Conservation (phyloP, 2,888 invertebrate genomes). For the Cryptocheilus praepositus region DNA sequence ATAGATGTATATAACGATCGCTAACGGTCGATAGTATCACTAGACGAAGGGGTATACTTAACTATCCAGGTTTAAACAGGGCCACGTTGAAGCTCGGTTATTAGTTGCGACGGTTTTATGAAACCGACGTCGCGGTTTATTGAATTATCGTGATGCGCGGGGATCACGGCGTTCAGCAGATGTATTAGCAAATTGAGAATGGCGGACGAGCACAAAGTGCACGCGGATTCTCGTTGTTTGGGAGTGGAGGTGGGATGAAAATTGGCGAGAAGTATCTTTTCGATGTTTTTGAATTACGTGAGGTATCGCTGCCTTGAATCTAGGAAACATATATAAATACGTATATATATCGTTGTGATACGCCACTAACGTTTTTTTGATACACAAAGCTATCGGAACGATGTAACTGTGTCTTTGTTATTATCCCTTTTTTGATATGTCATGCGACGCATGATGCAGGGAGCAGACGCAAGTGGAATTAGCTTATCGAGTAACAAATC, state of each 20-base stretch:
- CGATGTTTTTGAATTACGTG: no score
- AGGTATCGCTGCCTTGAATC: conserved; percentile 1
- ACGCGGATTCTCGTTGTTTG: no score
- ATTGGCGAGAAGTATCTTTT: background rate
- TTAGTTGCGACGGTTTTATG: conserved; percentile 39
- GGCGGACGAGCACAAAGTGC: no score
- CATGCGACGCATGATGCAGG: background rate
- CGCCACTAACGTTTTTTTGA: no score
- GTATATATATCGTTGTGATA: background rate
- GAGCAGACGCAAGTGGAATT: conserved; percentile 11
- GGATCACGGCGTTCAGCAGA: background rate
- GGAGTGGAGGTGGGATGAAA: no score
- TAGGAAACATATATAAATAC: conserved; percentile 11
- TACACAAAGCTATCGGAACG: no score
- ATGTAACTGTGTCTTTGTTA: conserved; percentile 1
- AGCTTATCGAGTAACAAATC: background rate
- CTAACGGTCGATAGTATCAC: background rate
- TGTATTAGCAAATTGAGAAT: no score
- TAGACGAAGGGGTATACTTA: background rate
- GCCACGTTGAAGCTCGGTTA: conserved; percentile 14
- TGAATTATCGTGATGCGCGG: conserved; percentile 30
- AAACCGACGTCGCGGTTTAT: conserved; percentile 30
- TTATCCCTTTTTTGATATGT: conserved; percentile 15
- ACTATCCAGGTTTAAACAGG: conserved; percentile 13
- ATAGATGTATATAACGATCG: conserved; percentile 10